These are phyloP conservation scores for Poecilia wingei DNA, from an alignment of 2,797 vertebrate species.

Conservation along the genomic window DNA sequence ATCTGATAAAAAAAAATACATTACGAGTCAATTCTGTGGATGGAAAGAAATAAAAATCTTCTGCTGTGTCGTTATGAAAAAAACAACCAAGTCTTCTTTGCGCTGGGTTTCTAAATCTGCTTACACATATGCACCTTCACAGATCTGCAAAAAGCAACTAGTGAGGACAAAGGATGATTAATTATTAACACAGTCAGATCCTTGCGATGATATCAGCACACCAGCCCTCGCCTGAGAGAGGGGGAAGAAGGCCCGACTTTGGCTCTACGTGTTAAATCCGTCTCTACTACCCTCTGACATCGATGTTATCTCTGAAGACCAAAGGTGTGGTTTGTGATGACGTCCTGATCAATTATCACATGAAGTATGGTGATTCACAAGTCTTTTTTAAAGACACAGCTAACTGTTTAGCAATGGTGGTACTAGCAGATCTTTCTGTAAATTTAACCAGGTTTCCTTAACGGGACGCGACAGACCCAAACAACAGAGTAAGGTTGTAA, in stretches of 20 bases:
- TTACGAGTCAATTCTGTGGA: background rate
- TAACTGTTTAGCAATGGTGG: background rate
- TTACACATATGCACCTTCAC: conserved; percentile 21
- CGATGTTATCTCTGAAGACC: background rate
- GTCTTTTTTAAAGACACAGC: conserved; percentile 1
- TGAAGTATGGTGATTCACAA: background rate
- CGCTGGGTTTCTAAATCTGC: background rate
- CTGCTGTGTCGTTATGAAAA: too few relatives aligned
- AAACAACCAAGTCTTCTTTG: background rate
- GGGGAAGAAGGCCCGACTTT: conserved; percentile 44
- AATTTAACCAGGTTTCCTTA: background rate
- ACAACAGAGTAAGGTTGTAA: too few relatives aligned
- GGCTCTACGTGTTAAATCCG: conserved; percentile 44
- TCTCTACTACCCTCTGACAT: conserved; percentile 11
- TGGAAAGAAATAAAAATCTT: background rate
- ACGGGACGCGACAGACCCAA: too few relatives aligned
- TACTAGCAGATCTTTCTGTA: background rate
- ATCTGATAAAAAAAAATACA: background rate
- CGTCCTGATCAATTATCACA: background rate
- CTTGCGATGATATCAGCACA: conserved; percentile 49
- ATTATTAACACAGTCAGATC: conserved; percentile 68
- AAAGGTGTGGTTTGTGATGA: background rate
- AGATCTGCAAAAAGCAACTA: conserved; percentile 44
- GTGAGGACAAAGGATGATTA: conserved; percentile 47
- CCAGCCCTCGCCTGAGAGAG: conserved; percentile 37